Base-by-base conservation (phyloP, 2,797 vertebrate species). In the Aythya fuligula region DNA sequence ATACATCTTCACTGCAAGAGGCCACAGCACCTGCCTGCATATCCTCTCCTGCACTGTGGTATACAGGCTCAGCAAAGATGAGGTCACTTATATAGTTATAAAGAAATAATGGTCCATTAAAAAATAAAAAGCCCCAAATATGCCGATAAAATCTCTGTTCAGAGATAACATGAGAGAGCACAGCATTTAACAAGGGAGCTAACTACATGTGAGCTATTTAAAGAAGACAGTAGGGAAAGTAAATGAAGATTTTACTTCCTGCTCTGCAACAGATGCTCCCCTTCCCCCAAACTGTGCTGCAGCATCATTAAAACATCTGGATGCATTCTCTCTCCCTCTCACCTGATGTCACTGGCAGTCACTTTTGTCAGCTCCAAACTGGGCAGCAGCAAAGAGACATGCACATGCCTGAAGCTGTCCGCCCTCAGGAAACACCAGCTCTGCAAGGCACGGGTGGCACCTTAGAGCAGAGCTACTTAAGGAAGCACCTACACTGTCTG, bases 391-490 rank as follows among this genome's bases (percentile, higher is more conserved):
- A 9, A 38, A 25, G 32, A 62, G 9, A 28, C 2, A 8, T 13
- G 1, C 1, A 47, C 30, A 30, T 21, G 30, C 34, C 25, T 0
- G 6, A 36, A 90, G 57, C n/a, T 34, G 49, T 38, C 10, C 9
- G 34, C 58, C 80, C n/a, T 85, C 65, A 7, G 3, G 18, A 36
- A 79, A 27, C 49, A 47, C 32, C 39, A 66, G 28, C 28, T 36
- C 39, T 11, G 8, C 11, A 19, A 0, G 2, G 5, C 18, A 22
- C 18, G 4, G 17, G 4, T 16, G 34, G 17, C 14, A 2, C 4
- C 0, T 24, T 2, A 1, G 22, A 22, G 74, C 51, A 1, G 1
- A 70, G 36, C 30, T 19, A 16, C 18, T 41, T 60, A 0, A 7
- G n/a, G 43, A 39, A 53, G 38, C 24, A 57, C 15, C 25, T 5